phyloP scores from a whole-genome alignment of 2,113 vertebrate genomes.

The Canis aureus region DNA sequence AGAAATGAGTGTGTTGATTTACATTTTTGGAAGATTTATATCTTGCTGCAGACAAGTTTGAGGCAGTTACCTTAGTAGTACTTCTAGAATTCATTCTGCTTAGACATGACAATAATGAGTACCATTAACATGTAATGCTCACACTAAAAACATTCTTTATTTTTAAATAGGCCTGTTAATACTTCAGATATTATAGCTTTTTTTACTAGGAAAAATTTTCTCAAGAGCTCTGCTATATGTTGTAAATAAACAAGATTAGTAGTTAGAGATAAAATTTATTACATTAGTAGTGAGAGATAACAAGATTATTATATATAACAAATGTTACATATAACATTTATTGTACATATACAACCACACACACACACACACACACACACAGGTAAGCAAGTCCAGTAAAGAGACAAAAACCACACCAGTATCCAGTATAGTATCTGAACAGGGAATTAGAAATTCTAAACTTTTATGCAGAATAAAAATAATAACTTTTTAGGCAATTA shows the following conservation, averaged over 20 bases:
- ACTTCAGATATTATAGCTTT: background rate
- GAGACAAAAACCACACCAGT: conserved; percentile 1
- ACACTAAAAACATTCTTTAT: background rate
- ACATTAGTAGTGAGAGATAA: background rate
- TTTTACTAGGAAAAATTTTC: background rate
- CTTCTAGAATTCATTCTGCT: background rate
- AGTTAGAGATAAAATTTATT: background rate
- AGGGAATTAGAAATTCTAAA: background rate
- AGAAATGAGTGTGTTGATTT: background rate
- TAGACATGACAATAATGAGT: background rate
- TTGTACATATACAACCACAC: background rate
- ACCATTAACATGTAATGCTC: background rate
- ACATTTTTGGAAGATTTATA: background rate
- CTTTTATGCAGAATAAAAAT: background rate
- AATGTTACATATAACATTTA: background rate
- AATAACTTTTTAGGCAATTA: background rate
- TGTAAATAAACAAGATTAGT: background rate
- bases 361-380: background rate
- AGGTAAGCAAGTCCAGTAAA: background rate
- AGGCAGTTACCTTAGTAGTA: background rate
- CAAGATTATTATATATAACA: no score
- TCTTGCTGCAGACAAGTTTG: background rate
- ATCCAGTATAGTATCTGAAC: background rate
- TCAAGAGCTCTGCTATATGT: background rate
- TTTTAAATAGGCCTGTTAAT: background rate